These are phyloP conservation scores for Oceanites oceanicus DNA, from an alignment of 2,113 vertebrate genomes.

Conservation along the genomic window DNA sequence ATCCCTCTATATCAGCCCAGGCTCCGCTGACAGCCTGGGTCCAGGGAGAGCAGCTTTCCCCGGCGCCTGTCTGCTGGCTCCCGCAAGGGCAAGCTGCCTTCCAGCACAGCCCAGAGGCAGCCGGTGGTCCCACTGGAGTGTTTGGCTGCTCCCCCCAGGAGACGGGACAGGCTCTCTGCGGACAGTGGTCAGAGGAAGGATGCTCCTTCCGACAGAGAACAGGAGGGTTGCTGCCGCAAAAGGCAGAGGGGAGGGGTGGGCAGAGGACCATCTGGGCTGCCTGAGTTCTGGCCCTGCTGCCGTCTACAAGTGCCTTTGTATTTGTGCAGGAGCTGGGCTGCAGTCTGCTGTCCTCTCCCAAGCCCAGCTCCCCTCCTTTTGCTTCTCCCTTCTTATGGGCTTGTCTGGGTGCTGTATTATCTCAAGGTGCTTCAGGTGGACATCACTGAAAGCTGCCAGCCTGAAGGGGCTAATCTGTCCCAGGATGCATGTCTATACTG, in stretches of 20 bases:
- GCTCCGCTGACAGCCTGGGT: rapidly evolving
- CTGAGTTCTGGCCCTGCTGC: neutral
- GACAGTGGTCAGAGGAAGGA: too few species aligned
- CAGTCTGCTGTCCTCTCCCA: neutral
- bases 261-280: neutral
- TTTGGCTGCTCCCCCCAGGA: neutral
- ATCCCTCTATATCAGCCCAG: neutral
- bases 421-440: neutral
- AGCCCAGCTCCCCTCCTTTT: neutral
- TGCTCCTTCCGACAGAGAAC: neutral
- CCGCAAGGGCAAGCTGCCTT: too few species aligned
- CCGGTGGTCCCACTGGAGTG: rapidly evolving
- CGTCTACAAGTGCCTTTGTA: neutral
- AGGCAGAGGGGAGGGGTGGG: neutral
- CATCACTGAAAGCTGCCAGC: neutral
- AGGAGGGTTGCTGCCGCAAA: neutral
- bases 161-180: rapidly evolving
- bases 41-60: neutral
- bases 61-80: rapidly evolving
- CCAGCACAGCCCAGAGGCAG: neutral
- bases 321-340: neutral
- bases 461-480: neutral
- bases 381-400: neutral
- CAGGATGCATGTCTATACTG: neutral
- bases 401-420: neutral